These are phyloP conservation scores for Globia sparganii DNA, from an alignment of 2,888 invertebrate species.

Conservation along the genomic window DNA sequence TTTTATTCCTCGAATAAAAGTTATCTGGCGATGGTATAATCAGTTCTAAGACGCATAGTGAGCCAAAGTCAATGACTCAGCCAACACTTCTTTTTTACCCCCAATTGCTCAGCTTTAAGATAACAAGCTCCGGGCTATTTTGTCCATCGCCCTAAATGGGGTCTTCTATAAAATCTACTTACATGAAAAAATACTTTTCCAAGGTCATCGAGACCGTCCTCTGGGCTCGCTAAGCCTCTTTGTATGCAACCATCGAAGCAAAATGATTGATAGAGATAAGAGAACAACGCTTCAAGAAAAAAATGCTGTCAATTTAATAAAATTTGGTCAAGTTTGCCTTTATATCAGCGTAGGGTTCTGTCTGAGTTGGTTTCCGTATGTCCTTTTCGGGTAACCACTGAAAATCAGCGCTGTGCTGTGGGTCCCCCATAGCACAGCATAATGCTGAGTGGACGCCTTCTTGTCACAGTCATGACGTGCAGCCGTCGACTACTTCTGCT, in stretches of 20 bases:
- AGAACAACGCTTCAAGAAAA: slow-evolving; percentile 61
- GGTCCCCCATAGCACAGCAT: too few species aligned
- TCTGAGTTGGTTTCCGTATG: too few species aligned
- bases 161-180: slow-evolving; percentile 56
- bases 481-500: too few species aligned
- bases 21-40: too few species aligned
- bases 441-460: too few species aligned
- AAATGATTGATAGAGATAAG: slow-evolving; percentile 79
- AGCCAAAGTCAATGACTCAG: slow-evolving; percentile 15
- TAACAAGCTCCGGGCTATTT: slow-evolving; percentile 49
- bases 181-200: slow-evolving; percentile 59
- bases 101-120: slow-evolving; percentile 52
- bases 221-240: slow-evolving; percentile 62
- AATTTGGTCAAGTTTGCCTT: slow-evolving; percentile 30
- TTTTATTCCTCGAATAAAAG: too few species aligned
- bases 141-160: slow-evolving; percentile 33
- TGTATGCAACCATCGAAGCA: slow-evolving; percentile 73
- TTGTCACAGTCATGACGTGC: too few species aligned
- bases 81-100: slow-evolving; percentile 44
- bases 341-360: slow-evolving; percentile 3
- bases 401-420: too few species aligned
- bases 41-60: not conserved
- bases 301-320: slow-evolving; percentile 71
- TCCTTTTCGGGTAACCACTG: too few species aligned
- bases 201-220: slow-evolving; percentile 51